phyloP scores from a whole-genome alignment of 2,888 invertebrate genomes.

The Lasius platythorax region DNA sequence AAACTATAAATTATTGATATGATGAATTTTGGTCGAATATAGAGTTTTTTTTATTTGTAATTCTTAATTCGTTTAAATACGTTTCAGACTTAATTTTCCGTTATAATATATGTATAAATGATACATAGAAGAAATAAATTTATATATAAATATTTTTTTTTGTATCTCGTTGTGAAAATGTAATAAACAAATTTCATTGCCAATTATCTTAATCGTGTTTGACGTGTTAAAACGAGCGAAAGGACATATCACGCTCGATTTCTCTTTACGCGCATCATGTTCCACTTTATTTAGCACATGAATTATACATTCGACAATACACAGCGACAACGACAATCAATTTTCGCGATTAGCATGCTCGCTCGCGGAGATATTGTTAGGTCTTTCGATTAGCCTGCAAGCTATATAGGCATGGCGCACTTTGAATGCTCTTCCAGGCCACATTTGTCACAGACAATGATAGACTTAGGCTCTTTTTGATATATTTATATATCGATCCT shows the following conservation, averaged over 20 bases:
- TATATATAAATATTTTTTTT: not conserved
- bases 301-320: conserved; percentile 41
- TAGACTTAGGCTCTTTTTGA: conserved; percentile 21
- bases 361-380: conserved; percentile 57
- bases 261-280: conserved; percentile 23
- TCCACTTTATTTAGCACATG: conserved; percentile 24
- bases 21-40: conserved; percentile 70
- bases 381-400: conserved; percentile 57
- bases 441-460: conserved; percentile 59
- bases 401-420: conserved; percentile 22
- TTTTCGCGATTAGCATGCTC: conserved; percentile 42
- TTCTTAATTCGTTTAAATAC: conserved; percentile 16
- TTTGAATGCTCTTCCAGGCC: conserved; percentile 52
- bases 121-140: not conserved
- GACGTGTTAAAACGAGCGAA: not conserved
- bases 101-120: not conserved
- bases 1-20: conserved; percentile 67
- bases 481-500: not conserved
- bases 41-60: conserved; percentile 40
- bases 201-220: not conserved
- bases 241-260: not conserved
- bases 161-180: not conserved
- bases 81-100: conserved; percentile 2
- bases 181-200: conserved; percentile 8
- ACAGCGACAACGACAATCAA: conserved; percentile 27